Base-by-base conservation (phyloP, 2,888 invertebrate species). In the Limnephilus rhombicus region DNA sequence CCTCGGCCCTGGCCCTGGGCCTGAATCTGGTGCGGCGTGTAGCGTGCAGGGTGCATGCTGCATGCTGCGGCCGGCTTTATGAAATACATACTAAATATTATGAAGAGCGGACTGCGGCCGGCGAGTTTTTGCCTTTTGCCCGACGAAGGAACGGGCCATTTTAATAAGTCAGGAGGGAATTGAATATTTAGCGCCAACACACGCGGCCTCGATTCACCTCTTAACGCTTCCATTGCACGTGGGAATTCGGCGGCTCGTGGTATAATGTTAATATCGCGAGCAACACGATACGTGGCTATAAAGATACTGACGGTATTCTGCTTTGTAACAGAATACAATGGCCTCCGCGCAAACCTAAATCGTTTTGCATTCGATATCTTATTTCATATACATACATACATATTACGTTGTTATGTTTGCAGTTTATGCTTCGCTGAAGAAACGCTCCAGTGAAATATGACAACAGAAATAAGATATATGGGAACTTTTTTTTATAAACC, bases 141-240 rank as follows among this genome's bases (percentile, higher is more conserved):
- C 53, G 29, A 68, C 53, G 31, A 31, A 53, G 68, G 68, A 31
- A 53, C 87, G 87, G 34, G 80, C 88, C 80, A 80, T 89, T 89
- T 80, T 80, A 89, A 89, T 89, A 89, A 89, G 88, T 37, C 80
- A 12, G 88, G 41, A 41, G 88, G 88, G 80, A 89, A 89, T 80
- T 80, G 88, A 89, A 89, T 88, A 88, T 89, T 89, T 37, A 34
- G 41, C 88, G 31, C 80, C 80, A 45, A 80, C 80, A 80, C 31
- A 89, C 88, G 88, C 34, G 68, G 80, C 24, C 88, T 45, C 80
- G 80, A 80, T 80, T 89, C 80, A 37, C 37, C 88, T 80, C 80
- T 89, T 80, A 80, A 89, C 68, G 88, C 80, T 89, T 37, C 80
- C 80, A 89, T 87, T 89, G 88, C 80, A 89, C 88, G 88, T 80